phyloP scores from a whole-genome alignment of 2,797 vertebrate genomes.

The Denticeps clupeoides region DNA sequence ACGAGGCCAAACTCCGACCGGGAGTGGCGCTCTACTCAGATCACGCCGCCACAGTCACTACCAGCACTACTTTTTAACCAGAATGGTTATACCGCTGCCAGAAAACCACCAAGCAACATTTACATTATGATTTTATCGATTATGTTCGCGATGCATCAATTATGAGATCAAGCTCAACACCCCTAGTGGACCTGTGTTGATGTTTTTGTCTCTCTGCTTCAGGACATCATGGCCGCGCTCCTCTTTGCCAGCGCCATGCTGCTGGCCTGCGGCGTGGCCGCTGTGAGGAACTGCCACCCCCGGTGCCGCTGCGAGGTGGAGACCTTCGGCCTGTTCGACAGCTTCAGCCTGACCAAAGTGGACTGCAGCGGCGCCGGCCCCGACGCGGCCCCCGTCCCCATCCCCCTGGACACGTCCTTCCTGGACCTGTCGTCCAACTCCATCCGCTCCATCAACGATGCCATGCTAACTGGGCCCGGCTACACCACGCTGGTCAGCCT shows the following conservation, averaged over 20 bases:
- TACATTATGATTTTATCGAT: too few species aligned
- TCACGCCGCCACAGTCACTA: too few species aligned
- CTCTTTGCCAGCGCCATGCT: conserved; percentile 53
- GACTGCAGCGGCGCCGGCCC: conserved; percentile 78
- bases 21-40: too few species aligned
- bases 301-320: conserved; percentile 88
- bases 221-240: conserved; percentile 61
- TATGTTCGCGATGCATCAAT: too few species aligned
- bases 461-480: conserved; percentile 79
- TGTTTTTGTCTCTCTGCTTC: conserved; percentile 7
- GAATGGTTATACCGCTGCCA: too few species aligned
- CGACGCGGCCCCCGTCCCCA: conserved; percentile 67
- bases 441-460: conserved; percentile 71
- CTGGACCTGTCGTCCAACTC: conserved; percentile 83
- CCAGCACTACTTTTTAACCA: too few species aligned
- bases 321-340: conserved; percentile 89
- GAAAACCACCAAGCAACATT: too few species aligned
- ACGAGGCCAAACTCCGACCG: too few species aligned
- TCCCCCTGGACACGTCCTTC: conserved; percentile 86
- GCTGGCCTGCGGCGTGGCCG: conserved; percentile 40
- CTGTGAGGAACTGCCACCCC: conserved; percentile 73
- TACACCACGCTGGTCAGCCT: conserved; percentile 88
- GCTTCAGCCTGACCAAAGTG: conserved; percentile 91
- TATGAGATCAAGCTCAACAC: too few species aligned
- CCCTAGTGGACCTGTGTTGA: too few species aligned